Percentiles rank a stretch among this genome's conserved stretches.
Evolutionary conservation across 2,797 vertebrate species (phyloP).

Genomic region (Tenualosa ilisha): DNA sequence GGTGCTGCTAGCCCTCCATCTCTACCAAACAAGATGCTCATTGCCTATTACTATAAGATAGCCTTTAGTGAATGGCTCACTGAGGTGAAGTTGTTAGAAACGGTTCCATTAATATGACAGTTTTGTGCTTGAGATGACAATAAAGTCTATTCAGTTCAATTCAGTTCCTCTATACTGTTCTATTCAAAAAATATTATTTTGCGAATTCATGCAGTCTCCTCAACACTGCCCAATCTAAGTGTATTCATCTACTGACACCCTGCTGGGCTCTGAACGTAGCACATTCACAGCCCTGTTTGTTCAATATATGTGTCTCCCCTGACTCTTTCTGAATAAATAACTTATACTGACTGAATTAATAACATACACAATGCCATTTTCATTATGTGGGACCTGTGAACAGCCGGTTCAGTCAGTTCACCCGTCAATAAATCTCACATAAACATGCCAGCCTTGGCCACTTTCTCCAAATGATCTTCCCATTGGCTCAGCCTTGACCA

Average conservation of each 20-base stretch:
- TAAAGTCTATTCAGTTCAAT: too few relatives aligned
- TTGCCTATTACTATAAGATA: too few relatives aligned
- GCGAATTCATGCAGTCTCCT: too few relatives aligned
- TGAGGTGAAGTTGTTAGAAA: not conserved
- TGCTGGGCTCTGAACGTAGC: not conserved
- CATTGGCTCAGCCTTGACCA: not conserved
- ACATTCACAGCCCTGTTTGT: not conserved
- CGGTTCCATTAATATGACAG: not conserved
- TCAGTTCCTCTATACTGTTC: too few relatives aligned
- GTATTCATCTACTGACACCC: not conserved
- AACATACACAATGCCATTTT: not conserved
- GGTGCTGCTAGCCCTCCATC: too few relatives aligned
- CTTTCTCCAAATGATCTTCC: not conserved
- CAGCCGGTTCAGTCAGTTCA: not conserved
- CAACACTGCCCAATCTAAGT: not conserved
- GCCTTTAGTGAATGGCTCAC: not conserved
- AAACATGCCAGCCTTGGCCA: not conserved
- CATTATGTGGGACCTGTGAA: constrained; percentile 11
- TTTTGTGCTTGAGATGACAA: too few relatives aligned
- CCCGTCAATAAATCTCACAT: not conserved
- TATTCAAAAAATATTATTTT: too few relatives aligned
- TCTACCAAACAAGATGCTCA: not conserved
- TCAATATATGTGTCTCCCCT: not conserved
- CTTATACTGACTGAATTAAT: not conserved
- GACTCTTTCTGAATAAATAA: not conserved